Evolutionary conservation across 2,797 vertebrate species (phyloP), one percentile per base, ranked within the genome.

Genomic region (Diceros bicornis): DNA sequence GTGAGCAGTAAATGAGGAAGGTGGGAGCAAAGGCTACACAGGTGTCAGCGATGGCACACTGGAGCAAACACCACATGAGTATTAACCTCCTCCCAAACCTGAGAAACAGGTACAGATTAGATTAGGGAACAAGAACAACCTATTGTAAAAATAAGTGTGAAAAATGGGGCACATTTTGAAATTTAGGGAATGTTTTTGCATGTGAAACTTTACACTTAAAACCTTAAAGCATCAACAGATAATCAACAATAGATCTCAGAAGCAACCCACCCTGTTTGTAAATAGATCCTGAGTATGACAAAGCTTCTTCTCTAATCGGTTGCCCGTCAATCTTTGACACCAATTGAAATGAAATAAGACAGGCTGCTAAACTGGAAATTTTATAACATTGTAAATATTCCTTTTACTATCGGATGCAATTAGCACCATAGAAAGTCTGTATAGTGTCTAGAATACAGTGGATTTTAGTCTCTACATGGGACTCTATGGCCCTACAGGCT

Each of bases 31-130:
- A 91, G 18, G 96, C 96, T 0, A 69, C 52, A 0, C 94, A 92
- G 0, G 79, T 96, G 1, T 88, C 98, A 3, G 64, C 4, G 9
- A 90, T 1, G 1, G 97, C 93, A 0, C 98, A 8, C 66, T 79
- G 59, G 23, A 98, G 78, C 17, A 93, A 74, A 21, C 84, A 96
- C 34, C 82, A 96, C 3, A 61, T 92, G 10, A 98, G 16, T 0
- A 98, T 4, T 2, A 92, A 4, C 44, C 47, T 97, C 27, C 98
- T 94, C 3, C 98, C 98, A 27, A 97, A 98, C 93, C 98, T 98
- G 79, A 34, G 82, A 27, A 62, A 81, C 4, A 29, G 41, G 14
- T 12, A 44, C 62, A 84, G 20, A n/a, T 47, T 61, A 69, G 81
- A 27, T 27, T 17, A 4, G 8, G 59, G 41, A 37, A 44, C n/a